Conservation (phyloP, 2,113 vertebrate genomes). For the Platichthys stellatus region DNA sequence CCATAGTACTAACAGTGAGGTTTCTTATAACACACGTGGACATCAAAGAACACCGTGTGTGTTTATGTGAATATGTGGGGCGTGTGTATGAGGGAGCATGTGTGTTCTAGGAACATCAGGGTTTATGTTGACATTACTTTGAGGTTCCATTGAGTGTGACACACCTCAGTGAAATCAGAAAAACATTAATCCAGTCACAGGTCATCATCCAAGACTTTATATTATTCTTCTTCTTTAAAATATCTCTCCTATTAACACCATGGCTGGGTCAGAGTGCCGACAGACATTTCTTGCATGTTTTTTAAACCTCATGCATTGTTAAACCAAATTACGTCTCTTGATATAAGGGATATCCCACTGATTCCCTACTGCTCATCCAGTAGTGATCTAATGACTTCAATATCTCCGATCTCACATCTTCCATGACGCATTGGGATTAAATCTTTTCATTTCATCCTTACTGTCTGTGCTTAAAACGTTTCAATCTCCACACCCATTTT, state of each 20-base stretch:
- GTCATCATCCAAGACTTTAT: slow-evolving; percentile 34
- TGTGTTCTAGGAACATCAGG: slow-evolving; percentile 42
- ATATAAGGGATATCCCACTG: background rate
- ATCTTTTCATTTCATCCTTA: background rate
- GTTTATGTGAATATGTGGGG: slow-evolving; percentile 25
- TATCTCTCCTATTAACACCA: slow-evolving; percentile 2
- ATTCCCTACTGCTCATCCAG: background rate
- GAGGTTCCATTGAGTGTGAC: slow-evolving; percentile 31
- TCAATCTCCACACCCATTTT: background rate
- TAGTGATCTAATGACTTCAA: background rate
- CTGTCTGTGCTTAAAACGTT: background rate
- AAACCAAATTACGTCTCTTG: background rate
- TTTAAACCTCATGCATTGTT: background rate
- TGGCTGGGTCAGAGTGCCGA: background rate
- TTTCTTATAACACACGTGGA: slow-evolving; percentile 10
- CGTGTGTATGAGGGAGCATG: slow-evolving; percentile 4
- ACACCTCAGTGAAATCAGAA: slow-evolving; percentile 37
- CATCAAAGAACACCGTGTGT: slow-evolving; percentile 15
- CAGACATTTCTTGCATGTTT: background rate
- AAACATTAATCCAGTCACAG: slow-evolving; percentile 33
- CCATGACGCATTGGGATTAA: background rate
- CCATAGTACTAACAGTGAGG: slow-evolving; percentile 1
- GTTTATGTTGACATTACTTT: slow-evolving; percentile 52
- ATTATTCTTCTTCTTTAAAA: slow-evolving; percentile 9
- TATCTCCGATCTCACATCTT: background rate